Evolutionary conservation across 2,113 vertebrate species (phyloP), one percentile per base, ranked within the genome.

Genomic region (Parotia lawesii): DNA sequence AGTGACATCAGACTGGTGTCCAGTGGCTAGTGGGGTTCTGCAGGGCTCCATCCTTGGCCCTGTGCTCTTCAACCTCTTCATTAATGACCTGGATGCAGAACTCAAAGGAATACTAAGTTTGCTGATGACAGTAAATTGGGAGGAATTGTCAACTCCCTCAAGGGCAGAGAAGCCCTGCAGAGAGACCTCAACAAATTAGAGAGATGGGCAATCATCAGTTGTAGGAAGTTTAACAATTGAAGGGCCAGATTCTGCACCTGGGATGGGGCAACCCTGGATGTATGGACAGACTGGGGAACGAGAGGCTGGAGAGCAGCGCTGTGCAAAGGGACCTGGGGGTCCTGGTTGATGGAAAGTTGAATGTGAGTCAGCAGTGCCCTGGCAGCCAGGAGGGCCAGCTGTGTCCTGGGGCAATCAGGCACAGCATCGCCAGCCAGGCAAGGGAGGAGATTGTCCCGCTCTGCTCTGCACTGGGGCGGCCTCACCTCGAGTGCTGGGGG

Each of bases 401-500:
- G 5, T 70, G 66, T 44, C 20, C 79, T 71, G 47, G 18, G 28
- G 13, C 16, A 17, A 54, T 14, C 67, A 33, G 57, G 57, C 10
- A 13, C 27, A 83, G 40, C 57, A 84, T 33, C 0, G 0, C 3
- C 80, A 72, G 38, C 33, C 0, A 1, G 57, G 11, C 27, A 7
- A 37, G 33, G 27, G 67, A 83, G 47, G 48, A 56, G 18, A 72
- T 28, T 72, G 67, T 53, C 25, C 45, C 0, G 4, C 66, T 60
- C 54, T 71, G 66, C 37, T 51, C 79, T 61, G 66, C 24, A 1
- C 45, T 31, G 66, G 47, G 21, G 38, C 1, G 0, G 66, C 79
- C 33, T 73, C 69, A 65, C 23, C 40, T 28, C 4, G 0, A 73
- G 35, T 12, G 50, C 42, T 73, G 50, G 28, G 42, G 22, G 15